Evolutionary conservation across 1,140 invertebrate genomes (phyloP), one percentile per base, ranked within the genome.

Genomic region (Helicoverpa armigera): DNA sequence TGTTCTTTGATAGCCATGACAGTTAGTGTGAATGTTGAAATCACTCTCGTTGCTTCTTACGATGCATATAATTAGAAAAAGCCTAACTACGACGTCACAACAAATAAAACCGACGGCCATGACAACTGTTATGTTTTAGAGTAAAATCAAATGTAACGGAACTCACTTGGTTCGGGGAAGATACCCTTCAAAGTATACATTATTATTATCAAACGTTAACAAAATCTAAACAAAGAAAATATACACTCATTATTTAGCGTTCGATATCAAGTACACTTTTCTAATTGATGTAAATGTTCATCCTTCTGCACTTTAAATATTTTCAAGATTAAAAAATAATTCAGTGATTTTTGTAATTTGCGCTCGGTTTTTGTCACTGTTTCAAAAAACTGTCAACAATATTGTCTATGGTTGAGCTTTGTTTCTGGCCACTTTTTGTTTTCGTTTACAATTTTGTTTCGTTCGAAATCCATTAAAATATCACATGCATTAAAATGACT

Each of bases 91-190:
- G 77, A 80, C 14, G 76, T 78, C 50, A 73, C 54, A 51, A 75
- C 72, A 81, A 81, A 77, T 48, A 83, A 60, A 79, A 69, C 51
- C 35, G 35, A 63, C 80, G 65, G 79, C 78, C 79, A 82, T 83
- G 76, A 72, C 79, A 61, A 83, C 72, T n/a, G n/a, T 23, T 50
- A 9, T 63, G 23, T 53, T 43, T n/a, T 53, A 51, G 43, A n/a
- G 16, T 7, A 48, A 79, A 77, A 81, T 81, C 53, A 82, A 82
- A 81, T n/a, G n/a, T 67, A 85, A 84, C 79, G 69, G 70, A 73
- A 96, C 95, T 95, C 92, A 96, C 95, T 95, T 80, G 95, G 94
- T 84, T 96, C 95, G 76, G 95, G 95, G 88, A 96, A 96, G 90
- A 96, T 92, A 72, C 95, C 95, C 85, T 95, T 94, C 82, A 96